These are phyloP conservation scores for Burhinus oedicnemus DNA, from an alignment of 2,113 vertebrate genomes.

Conservation along the genomic window DNA sequence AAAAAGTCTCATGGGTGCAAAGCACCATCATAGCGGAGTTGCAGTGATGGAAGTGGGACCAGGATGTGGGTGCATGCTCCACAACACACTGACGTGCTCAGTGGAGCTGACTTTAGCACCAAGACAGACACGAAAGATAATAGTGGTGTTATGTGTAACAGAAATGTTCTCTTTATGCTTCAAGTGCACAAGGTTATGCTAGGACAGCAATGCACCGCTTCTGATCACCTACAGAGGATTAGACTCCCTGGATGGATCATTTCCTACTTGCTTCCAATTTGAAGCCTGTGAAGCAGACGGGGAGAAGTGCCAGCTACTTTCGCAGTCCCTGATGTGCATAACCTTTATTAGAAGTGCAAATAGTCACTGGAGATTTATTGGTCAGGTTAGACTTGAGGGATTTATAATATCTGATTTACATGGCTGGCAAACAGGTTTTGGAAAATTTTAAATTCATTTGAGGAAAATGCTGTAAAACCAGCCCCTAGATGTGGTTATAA, in stretches of 20 bases:
- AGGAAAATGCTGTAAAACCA: not conserved
- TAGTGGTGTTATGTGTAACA: not conserved
- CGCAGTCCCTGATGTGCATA: not conserved
- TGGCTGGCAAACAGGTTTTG: not conserved
- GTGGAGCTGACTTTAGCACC: not conserved
- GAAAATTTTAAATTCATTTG: not conserved
- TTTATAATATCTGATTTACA: not conserved
- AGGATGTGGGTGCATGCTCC: not conserved
- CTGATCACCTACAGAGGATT: no score
- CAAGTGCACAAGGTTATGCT: not conserved
- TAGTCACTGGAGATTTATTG: not conserved
- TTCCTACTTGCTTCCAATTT: not conserved
- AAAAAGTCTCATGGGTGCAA: not conserved
- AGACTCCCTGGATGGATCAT: not conserved
- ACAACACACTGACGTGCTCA: not conserved
- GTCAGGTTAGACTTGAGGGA: not conserved
- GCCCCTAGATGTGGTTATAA: not conserved
- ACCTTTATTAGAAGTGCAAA: not conserved
- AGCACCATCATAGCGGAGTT: not conserved
- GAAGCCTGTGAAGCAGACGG: not conserved
- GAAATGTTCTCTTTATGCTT: not conserved
- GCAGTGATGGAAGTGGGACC: not conserved
- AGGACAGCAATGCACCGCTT: not conserved
- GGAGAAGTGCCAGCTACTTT: not conserved
- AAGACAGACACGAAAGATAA: not conserved